These are phyloP conservation scores for Lepus americanus DNA, from an alignment of 2,113 vertebrate species.

Conservation along the genomic window DNA sequence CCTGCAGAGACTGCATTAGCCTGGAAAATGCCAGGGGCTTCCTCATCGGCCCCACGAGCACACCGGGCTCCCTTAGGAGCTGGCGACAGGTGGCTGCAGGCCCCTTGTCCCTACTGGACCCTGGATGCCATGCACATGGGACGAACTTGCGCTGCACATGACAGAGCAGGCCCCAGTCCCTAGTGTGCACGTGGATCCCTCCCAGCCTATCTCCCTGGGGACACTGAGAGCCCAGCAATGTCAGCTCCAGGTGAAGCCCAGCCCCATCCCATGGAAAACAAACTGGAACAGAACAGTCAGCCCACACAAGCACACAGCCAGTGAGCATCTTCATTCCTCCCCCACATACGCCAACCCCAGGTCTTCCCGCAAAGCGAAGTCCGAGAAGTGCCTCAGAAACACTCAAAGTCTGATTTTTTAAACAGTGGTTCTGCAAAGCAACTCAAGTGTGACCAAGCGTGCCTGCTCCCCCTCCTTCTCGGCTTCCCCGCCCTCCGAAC, in stretches of 20 bases:
- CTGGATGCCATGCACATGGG: rapidly evolving
- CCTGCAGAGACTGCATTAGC: not conserved
- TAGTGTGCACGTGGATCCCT: not conserved
- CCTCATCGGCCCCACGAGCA: not conserved
- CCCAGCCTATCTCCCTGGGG: not conserved
- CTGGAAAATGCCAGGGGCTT: not conserved
- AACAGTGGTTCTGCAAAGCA: not conserved
- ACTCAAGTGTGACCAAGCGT: not conserved
- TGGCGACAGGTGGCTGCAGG: not conserved
- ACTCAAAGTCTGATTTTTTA: not conserved
- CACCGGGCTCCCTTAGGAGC: not conserved
- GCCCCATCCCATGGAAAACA: not conserved
- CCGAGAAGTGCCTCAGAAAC: not conserved
- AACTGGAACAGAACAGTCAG: not conserved
- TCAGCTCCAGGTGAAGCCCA: not conserved
- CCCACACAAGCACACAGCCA: slow-evolving; percentile 18
- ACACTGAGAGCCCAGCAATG: not conserved
- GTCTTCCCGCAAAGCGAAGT: not conserved
- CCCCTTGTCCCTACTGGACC: rapidly evolving
- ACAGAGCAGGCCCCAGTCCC: not conserved
- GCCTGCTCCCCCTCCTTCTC: not conserved
- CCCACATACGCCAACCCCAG: slow-evolving; percentile 36
- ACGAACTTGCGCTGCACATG: not conserved
- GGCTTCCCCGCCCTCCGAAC: not conserved
- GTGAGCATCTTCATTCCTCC: not conserved